Evolutionary conservation across 1,140 invertebrate genomes (phyloP).

Genomic region (Ruditapes philippinarum): DNA sequence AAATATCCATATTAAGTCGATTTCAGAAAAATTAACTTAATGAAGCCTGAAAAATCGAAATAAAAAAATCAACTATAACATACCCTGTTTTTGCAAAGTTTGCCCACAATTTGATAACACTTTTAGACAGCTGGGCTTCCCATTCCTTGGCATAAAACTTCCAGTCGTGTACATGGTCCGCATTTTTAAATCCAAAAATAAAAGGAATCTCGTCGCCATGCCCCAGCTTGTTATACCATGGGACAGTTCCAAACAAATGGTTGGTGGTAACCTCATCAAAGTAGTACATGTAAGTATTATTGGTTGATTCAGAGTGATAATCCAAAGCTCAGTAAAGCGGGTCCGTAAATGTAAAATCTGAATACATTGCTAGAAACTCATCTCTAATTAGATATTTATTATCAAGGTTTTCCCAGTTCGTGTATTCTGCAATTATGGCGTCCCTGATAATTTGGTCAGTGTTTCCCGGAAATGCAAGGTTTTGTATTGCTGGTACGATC

Average conservation of each 20-base stretch:
- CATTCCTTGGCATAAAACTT: neutral
- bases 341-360: neutral
- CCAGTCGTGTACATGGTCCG: neutral
- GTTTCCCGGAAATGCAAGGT: neutral
- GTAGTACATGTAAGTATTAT: conserved; percentile 11
- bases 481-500: neutral
- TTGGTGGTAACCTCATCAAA: neutral
- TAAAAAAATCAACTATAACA: no score
- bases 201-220: conserved; percentile 51
- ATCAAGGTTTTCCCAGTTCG: neutral
- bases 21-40: neutral
- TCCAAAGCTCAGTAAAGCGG: neutral
- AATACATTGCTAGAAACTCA: neutral
- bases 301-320: conserved; percentile 2
- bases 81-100: conserved; percentile 72
- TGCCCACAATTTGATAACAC: conserved; percentile 53
- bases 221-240: conserved; percentile 40
- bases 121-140: conserved; percentile 34
- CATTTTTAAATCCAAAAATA: conserved; percentile 27
- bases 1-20: no score
- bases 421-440: conserved; percentile 4
- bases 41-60: no score
- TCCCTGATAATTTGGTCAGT: neutral
- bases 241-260: neutral
- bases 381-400: neutral